Evolutionary conservation across 2,888 invertebrate genomes (phyloP).

Genomic region (Spodoptera littoralis): DNA sequence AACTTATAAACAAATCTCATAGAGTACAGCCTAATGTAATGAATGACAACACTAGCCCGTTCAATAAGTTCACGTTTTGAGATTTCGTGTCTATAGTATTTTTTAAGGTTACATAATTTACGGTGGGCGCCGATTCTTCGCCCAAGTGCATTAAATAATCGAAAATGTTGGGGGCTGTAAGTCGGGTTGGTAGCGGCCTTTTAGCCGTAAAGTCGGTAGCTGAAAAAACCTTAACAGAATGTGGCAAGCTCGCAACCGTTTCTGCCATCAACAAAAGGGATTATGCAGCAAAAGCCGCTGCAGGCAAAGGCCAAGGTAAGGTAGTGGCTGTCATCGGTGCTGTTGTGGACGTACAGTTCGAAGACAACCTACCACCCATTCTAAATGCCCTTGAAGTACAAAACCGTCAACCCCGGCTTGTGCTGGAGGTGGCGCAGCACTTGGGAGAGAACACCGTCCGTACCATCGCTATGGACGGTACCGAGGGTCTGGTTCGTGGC

Average conservation of each 20-base stretch:
- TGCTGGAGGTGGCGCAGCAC: constrained; percentile 97
- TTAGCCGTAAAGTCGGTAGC: constrained; percentile 89
- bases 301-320: constrained; percentile 87
- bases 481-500: constrained; percentile 97
- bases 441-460: constrained; percentile 96
- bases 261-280: constrained; percentile 78
- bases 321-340: constrained; percentile 99
- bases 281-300: constrained; percentile 79
- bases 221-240: constrained; percentile 89
- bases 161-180: constrained; percentile 90
- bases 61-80: constrained; percentile 42
- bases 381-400: constrained; percentile 98
- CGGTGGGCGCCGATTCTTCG: constrained; percentile 68
- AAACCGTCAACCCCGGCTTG: constrained; percentile 93
- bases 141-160: constrained; percentile 67
- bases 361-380: constrained; percentile 96
- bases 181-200: constrained; percentile 89
- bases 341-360: constrained; percentile 99
- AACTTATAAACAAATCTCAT: constrained; percentile 11
- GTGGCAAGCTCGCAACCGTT: constrained; percentile 86
- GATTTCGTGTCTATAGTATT: constrained; percentile 57
- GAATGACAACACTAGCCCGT: constrained; percentile 15
- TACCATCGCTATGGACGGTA: constrained; percentile 98
- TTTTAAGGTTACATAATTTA: constrained; percentile 84
- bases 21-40: constrained; percentile 21